These are phyloP conservation scores for Zaprionus capensis DNA, from an alignment of 1,140 invertebrate species.

Conservation along the genomic window DNA sequence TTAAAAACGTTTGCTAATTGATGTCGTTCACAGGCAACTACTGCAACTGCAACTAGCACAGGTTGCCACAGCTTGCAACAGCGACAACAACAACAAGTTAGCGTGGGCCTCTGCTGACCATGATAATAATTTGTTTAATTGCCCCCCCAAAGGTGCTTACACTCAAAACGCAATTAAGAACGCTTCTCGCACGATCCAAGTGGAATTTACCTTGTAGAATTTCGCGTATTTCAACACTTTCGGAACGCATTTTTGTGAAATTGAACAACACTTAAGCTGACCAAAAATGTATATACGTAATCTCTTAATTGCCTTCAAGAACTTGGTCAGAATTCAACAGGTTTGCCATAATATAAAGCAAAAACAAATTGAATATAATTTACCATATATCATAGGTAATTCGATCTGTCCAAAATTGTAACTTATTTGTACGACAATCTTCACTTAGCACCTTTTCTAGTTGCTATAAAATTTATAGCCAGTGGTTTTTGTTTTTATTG, in stretches of 20 bases:
- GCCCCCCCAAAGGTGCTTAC: conserved; percentile 13
- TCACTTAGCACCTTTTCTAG: conserved; percentile 1
- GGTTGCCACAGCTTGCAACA: conserved; percentile 47
- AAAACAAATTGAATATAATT: neutral
- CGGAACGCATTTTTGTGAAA: conserved; percentile 2
- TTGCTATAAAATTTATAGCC: neutral
- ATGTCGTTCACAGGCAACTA: conserved; percentile 68
- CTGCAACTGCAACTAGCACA: conserved; percentile 37
- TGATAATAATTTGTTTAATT: conserved; percentile 71
- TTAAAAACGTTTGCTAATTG: conserved; percentile 76
- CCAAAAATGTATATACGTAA: neutral
- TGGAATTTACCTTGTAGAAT: too few relatives aligned
- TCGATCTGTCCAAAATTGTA: neutral
- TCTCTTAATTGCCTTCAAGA: neutral
- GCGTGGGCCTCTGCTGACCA: conserved; percentile 34
- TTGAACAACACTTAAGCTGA: neutral
- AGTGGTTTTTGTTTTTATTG: neutral
- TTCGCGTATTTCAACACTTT: neutral
- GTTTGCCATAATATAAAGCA: neutral
- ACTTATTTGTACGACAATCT: conserved; percentile 3
- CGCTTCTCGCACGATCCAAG: conserved; percentile 27
- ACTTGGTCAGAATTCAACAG: neutral
- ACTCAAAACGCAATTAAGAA: conserved; percentile 55
- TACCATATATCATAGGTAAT: conserved; percentile 1
- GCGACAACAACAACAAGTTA: conserved; percentile 37